A percentile compares a stretch with the other conserved stretches of the same genome.
Evolutionary conservation across 2,797 vertebrate genomes (phyloP).

Genomic region (Acanthornis magna): DNA sequence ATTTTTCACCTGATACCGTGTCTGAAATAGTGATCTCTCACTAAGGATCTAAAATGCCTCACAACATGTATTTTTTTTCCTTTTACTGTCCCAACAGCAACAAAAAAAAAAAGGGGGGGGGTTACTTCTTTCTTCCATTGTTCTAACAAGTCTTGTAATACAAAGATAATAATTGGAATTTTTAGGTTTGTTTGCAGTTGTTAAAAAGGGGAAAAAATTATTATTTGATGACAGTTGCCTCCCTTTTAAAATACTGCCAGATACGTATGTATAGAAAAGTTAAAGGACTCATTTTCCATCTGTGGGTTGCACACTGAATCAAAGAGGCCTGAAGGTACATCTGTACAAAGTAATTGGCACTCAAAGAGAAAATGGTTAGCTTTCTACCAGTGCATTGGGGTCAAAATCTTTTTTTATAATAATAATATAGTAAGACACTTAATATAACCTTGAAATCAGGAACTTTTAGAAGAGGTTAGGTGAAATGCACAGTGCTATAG

Average conservation of each 20-base stretch:
- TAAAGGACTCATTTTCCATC: slow-evolving; percentile 57
- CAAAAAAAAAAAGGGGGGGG: background rate
- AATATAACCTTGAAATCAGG: slow-evolving; percentile 56
- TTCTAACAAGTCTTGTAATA: background rate
- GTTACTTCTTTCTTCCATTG: background rate
- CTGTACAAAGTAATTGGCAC: slow-evolving; percentile 71
- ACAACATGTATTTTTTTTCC: background rate
- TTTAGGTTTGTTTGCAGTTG: background rate
- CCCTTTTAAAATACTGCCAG: slow-evolving; percentile 17
- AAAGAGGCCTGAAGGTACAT: slow-evolving; percentile 54
- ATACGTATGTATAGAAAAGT: slow-evolving; percentile 37
- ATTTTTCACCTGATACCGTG: background rate
- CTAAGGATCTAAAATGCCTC: background rate
- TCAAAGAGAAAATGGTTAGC: slow-evolving; percentile 67
- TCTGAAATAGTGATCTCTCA: background rate
- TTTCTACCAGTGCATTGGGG: slow-evolving; percentile 56
- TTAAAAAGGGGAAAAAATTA: background rate
- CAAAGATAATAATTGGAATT: background rate
- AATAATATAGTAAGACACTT: slow-evolving; percentile 46
- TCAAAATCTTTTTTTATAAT: slow-evolving; percentile 51
- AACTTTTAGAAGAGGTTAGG: slow-evolving; percentile 53
- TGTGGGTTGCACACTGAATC: slow-evolving; percentile 48
- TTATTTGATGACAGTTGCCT: slow-evolving; percentile 13
- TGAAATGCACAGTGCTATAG: slow-evolving; percentile 26
- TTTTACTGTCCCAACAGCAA: background rate